Evolutionary conservation across 2,113 vertebrate genomes (phyloP), one percentile per base, ranked within the genome.

Genomic region (Engystomops pustulosus): DNA sequence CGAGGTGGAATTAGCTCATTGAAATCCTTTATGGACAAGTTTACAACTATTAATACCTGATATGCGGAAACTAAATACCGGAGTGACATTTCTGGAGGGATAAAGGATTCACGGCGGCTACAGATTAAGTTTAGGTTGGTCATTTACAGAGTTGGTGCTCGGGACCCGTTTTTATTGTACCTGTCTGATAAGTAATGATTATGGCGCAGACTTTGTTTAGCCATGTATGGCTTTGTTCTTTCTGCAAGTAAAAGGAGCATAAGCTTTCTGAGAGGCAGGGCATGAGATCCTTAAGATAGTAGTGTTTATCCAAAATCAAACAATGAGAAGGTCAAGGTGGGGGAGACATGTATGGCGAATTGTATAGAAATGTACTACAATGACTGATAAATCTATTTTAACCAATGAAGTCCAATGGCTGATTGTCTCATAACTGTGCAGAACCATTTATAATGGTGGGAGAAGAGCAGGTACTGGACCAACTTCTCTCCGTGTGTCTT

Each of bases 21-120:
- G 14, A 8, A 81, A 25, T 38, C 32, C 15, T 38, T 55, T 71
- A 18, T 81, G 41, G 58, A 53, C 32, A 81, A n/a, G 9, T 68
- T 30, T 45, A 71, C 14, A 1, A 49, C 12, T 49, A 69, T 20
- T 53, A 55, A 55, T 71, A 18, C 60, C 60, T 65, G 60, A 32
- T 51, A 3, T 12, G 2, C 23, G 11, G 41, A 34, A 32, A 12
- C 30, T 47, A 32, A 80, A 65, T 10, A 49, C 3, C 20, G n/a
- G 45, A 38, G 34, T 27, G 25, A 0, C 6, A 45, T 65, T n/a
- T 76, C 20, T 32, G 25, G 25, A 49, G 3, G 27, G 45, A 25
- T 45, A 7, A 62, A 34, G 36, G n/a, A 23, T 55, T 53, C 9
- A 34, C 44, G n/a, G 27, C 2, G 5, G 18, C 18, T n/a, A 2